Conservation (phyloP, 2,113 vertebrate genomes). For the Empidonax traillii region DNA sequence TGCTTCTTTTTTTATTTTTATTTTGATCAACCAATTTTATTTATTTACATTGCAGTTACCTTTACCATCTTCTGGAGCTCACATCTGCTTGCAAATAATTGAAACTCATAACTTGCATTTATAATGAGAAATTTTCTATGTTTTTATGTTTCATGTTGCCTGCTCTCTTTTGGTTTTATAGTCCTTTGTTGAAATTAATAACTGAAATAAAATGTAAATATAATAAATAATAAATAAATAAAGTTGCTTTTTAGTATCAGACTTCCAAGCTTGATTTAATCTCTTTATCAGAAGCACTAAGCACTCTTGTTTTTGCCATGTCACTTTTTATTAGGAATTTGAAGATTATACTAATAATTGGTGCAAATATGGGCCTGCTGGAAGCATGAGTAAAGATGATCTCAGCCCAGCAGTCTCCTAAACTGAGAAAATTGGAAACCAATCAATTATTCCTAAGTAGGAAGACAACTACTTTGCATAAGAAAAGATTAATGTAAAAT, state of each 20-base stretch:
- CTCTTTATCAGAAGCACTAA: background rate
- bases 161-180: background rate
- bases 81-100: background rate
- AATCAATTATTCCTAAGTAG: background rate
- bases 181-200: background rate
- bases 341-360: background rate
- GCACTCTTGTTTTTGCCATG: background rate
- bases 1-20: background rate
- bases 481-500: background rate
- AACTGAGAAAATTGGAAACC: background rate
- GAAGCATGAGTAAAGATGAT: background rate
- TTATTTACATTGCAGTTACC: background rate
- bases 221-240: background rate
- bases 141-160: background rate
- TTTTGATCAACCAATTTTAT: background rate
- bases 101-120: background rate
- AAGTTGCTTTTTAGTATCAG: background rate
- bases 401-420: background rate
- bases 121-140: background rate
- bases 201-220: background rate
- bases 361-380: background rate
- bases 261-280: background rate
- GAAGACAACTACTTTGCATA: background rate
- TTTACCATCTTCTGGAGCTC: background rate
- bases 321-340: background rate